These are phyloP conservation scores for Sinocyclocheilus maitianheensis DNA, from an alignment of 2,113 vertebrate species.

Conservation along the genomic window DNA sequence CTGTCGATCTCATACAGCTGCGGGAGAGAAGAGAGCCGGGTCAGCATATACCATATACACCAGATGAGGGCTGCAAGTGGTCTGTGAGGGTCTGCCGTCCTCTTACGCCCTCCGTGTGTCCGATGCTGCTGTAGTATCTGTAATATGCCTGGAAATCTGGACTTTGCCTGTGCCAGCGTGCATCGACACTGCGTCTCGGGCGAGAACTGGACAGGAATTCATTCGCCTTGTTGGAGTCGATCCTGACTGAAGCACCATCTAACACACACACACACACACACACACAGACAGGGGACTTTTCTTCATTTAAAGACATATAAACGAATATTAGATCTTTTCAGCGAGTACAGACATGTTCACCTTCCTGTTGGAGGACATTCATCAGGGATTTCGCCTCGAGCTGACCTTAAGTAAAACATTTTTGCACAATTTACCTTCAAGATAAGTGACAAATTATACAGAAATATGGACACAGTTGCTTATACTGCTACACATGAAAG, in stretches of 20 bases:
- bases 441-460: neutral
- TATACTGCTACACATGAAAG: neutral
- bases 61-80: neutral
- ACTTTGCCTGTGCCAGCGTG: conserved; percentile 72
- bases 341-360: conserved; percentile 52
- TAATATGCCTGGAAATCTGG: conserved; percentile 83
- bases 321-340: neutral
- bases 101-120: conserved; percentile 80
- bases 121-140: conserved; percentile 82
- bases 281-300: neutral
- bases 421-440: neutral
- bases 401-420: conserved; percentile 57
- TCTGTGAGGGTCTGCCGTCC: neutral
- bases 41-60: neutral
- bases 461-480: neutral
- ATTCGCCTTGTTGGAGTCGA: conserved; percentile 68
- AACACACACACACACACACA: conserved; percentile 32
- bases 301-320: neutral
- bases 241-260: conserved; percentile 66
- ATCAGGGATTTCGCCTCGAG: conserved; percentile 73
- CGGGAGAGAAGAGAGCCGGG: neutral
- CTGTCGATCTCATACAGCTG: conserved; percentile 82
- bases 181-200: conserved; percentile 70
- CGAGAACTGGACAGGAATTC: conserved; percentile 73
- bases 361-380: conserved; percentile 67